These are phyloP conservation scores for Phoeniculus purpureus DNA, from an alignment of 2,797 vertebrate species.

Conservation along the genomic window DNA sequence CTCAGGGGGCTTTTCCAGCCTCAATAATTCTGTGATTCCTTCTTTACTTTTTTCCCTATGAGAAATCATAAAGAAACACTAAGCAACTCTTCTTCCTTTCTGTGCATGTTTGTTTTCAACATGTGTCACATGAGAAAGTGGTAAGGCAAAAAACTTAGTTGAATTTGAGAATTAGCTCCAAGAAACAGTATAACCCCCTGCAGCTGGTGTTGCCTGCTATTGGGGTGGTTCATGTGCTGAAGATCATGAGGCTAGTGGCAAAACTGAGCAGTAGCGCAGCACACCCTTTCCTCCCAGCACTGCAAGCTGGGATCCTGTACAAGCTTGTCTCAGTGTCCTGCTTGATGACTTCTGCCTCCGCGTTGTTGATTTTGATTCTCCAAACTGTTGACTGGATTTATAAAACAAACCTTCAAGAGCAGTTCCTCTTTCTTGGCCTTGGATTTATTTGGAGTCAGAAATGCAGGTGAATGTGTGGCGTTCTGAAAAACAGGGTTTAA, in stretches of 20 bases:
- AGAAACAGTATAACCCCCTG: background rate
- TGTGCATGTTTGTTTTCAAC: background rate
- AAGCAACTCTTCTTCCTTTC: background rate
- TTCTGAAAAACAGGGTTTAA: background rate
- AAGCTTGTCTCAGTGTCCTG: background rate
- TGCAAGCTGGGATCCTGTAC: background rate
- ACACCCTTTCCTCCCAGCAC: background rate
- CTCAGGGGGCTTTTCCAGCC: too few species aligned
- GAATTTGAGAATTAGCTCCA: background rate
- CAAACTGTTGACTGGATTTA: background rate
- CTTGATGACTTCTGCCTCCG: fast-evolving
- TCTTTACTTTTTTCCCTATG: background rate
- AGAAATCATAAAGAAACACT: background rate
- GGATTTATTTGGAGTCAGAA: background rate
- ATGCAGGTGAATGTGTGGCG: background rate
- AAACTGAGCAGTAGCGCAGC: background rate
- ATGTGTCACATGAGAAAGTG: background rate
- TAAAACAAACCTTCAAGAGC: background rate
- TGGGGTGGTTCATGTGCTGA: background rate
- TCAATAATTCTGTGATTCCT: background rate
- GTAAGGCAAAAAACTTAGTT: background rate
- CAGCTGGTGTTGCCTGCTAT: background rate
- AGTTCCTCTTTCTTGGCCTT: background rate
- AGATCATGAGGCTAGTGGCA: background rate
- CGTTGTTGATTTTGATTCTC: background rate